Percentiles rank a stretch among this genome's conserved stretches.
These are phyloP conservation scores for Dicrurus megarhynchus DNA, from an alignment of 2,113 vertebrate species.

Conservation along the genomic window DNA sequence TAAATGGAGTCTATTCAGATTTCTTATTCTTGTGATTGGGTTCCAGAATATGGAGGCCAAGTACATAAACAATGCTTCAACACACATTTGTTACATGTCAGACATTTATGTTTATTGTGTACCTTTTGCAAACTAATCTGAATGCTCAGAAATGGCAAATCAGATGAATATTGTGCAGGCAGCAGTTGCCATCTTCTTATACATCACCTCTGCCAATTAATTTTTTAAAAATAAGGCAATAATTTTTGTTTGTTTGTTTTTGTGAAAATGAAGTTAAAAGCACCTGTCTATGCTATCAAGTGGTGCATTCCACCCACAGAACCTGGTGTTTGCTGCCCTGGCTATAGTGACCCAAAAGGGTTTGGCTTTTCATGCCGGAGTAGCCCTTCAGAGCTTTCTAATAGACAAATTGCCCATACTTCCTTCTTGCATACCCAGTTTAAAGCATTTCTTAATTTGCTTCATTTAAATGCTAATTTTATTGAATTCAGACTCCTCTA, in stretches of 20 bases:
- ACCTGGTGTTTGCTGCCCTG: neutral
- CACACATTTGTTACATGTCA: neutral
- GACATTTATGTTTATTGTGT: conserved; percentile 25
- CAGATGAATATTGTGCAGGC: conserved; percentile 15
- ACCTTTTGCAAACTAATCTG: conserved; percentile 6
- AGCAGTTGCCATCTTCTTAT: conserved; percentile 8
- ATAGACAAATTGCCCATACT: neutral
- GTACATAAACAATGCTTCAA: conserved; percentile 5
- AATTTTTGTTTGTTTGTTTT: neutral
- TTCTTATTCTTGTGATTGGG: conserved; percentile 26
- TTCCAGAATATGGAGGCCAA: conserved; percentile 17
- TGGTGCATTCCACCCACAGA: neutral
- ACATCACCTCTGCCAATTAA: neutral
- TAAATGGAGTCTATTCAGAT: conserved; percentile 45
- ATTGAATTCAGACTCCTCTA: conserved; percentile 33
- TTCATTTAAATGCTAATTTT: conserved; percentile 65
- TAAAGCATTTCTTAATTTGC: conserved; percentile 44
- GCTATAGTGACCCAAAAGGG: neutral
- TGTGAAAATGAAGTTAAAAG: neutral
- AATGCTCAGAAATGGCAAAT: conserved; percentile 16
- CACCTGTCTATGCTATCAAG: neutral
- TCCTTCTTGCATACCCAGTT: neutral
- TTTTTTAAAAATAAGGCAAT: neutral
- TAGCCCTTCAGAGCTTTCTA: neutral
- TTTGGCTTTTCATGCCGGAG: neutral